Evolutionary conservation across 2,888 invertebrate species (phyloP).

Genomic region (Hybos culiciformis): DNA sequence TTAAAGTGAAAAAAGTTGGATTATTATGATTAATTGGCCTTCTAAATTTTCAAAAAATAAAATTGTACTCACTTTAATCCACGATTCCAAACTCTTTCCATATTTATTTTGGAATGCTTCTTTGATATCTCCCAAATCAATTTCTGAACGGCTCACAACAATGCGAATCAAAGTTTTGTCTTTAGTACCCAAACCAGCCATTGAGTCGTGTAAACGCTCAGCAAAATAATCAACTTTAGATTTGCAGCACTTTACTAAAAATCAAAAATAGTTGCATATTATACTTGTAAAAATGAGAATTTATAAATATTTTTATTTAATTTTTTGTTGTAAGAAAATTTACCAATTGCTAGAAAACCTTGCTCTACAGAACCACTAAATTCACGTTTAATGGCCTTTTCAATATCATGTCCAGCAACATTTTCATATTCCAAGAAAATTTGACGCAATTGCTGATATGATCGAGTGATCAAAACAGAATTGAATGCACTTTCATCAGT

Average conservation of each 20-base stretch:
- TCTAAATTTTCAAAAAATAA: too few relatives aligned
- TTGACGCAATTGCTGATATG: constrained; percentile 75
- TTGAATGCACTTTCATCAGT: constrained; percentile 85
- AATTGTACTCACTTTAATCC: constrained; percentile 62
- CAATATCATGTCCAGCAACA: constrained; percentile 68
- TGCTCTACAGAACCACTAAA: constrained; percentile 78
- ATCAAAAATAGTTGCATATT: constrained; percentile 7
- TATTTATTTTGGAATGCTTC: constrained; percentile 75
- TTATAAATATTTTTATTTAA: constrained; percentile 3
- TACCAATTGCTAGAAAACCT: constrained; percentile 79
- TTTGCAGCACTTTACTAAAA: constrained; percentile 71
- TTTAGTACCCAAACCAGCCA: constrained; percentile 79
- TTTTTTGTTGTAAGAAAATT: constrained; percentile 21
- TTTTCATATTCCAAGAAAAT: constrained; percentile 77
- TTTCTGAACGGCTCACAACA: constrained; percentile 78
- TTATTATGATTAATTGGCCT: not conserved
- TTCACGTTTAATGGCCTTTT: constrained; percentile 72
- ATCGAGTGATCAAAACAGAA: constrained; percentile 70
- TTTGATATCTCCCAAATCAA: constrained; percentile 86
- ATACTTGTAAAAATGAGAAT: not conserved
- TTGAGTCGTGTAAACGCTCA: constrained; percentile 74
- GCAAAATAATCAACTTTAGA: constrained; percentile 87
- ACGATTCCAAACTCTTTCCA: constrained; percentile 67
- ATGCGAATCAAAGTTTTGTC: constrained; percentile 87
- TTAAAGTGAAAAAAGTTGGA: too few relatives aligned